Conservation (phyloP, 2,113 vertebrate species). For the Rhynchomys soricoides region DNA sequence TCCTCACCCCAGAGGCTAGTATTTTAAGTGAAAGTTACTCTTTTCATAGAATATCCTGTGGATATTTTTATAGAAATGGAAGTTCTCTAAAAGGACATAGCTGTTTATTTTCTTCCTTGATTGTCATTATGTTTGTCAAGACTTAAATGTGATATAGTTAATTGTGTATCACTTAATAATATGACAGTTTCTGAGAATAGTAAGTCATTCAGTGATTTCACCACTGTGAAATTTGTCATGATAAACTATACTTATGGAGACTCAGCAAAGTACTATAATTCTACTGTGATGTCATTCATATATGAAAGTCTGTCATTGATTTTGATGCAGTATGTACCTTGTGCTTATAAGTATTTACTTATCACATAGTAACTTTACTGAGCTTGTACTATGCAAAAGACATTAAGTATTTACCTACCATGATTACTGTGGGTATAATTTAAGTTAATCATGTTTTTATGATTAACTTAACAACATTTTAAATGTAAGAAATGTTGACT, state of each 20-base stretch:
- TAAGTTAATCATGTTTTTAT: neutral
- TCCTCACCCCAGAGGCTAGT: neutral
- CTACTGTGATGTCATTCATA: neutral
- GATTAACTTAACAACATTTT: neutral
- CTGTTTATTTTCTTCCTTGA: neutral
- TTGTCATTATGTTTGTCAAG: neutral
- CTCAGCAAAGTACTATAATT: neutral
- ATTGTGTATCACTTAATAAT: neutral
- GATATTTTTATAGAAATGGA: slow-evolving; percentile 24
- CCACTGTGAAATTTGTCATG: neutral
- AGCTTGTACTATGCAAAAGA: neutral
- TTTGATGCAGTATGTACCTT: neutral
- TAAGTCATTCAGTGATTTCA: neutral
- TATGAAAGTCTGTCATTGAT: neutral
- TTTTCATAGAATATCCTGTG: neutral
- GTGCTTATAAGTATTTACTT: neutral
- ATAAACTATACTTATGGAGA: neutral
- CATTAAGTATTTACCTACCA: neutral
- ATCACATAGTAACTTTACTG: neutral
- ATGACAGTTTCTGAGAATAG: neutral
- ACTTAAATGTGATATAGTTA: neutral
- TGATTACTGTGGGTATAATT: neutral
- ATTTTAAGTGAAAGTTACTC: slow-evolving; percentile 32
- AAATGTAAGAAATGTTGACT: neutral
- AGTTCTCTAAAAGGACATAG: neutral